Conservation (phyloP, 2,888 invertebrate species). For the Archips crataeganus region DNA sequence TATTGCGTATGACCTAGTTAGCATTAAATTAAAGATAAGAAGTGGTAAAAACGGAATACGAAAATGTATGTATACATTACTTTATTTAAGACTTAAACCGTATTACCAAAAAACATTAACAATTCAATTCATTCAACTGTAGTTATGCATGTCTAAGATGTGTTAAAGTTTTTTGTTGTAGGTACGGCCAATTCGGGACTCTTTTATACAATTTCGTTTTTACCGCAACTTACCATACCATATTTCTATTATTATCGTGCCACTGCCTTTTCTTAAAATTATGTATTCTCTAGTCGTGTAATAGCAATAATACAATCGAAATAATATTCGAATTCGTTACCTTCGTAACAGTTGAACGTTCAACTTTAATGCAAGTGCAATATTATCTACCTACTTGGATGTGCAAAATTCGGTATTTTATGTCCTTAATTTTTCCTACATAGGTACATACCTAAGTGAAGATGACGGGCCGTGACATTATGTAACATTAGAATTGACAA, state of each 20-base stretch:
- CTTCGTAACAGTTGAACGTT: not conserved
- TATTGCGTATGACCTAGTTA: constrained; percentile 52
- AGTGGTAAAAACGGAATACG: not conserved
- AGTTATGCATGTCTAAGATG: no score
- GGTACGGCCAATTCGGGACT: no score
- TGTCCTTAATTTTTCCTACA: not conserved
- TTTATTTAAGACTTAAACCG: no score
- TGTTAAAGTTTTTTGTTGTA: no score
- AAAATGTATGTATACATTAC: no score
- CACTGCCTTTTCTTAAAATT: constrained; percentile 29
- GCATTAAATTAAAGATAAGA: constrained; percentile 18
- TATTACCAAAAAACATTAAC: no score
- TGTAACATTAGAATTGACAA: not conserved
- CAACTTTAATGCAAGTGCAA: not conserved
- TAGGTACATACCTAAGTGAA: not conserved
- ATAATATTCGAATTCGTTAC: constrained; percentile 18
- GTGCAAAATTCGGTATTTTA: not conserved
- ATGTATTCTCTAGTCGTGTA: constrained; percentile 23
- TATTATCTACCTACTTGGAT: not conserved
- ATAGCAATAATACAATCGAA: constrained; percentile 20
- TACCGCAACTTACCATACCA: not conserved
- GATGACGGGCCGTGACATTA: no score
- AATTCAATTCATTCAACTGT: no score
- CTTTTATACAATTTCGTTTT: not conserved
- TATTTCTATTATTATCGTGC: constrained; percentile 38